Evolutionary conservation across 1,140 invertebrate species (phyloP).

Genomic region (Drosophila sp.): DNA sequence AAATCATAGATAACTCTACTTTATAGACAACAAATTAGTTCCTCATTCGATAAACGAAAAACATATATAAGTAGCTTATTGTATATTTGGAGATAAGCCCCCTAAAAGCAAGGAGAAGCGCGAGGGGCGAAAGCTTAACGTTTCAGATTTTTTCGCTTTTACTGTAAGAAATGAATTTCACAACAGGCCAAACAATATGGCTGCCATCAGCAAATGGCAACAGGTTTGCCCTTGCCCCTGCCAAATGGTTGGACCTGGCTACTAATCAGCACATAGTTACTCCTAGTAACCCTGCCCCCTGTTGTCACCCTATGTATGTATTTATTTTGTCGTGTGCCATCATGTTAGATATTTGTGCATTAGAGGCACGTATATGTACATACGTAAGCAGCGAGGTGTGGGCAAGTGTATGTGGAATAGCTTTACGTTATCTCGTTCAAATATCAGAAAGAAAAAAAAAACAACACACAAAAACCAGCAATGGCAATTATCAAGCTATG

Average conservation of each 20-base stretch:
- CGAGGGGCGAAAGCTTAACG: slow-evolving; percentile 43
- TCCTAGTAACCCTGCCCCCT: background rate
- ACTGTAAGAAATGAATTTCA: slow-evolving; percentile 55
- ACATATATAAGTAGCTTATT: background rate
- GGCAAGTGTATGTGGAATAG: background rate
- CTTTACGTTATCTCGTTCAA: slow-evolving; percentile 42
- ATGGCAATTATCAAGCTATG: slow-evolving; percentile 62
- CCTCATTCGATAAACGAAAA: slow-evolving; percentile 32
- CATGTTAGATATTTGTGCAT: slow-evolving; percentile 50
- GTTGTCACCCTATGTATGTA: background rate
- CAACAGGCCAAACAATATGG: slow-evolving; percentile 62
- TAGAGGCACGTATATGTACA: slow-evolving; percentile 13
- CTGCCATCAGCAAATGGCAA: slow-evolving; percentile 32
- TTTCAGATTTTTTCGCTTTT: slow-evolving; percentile 15
- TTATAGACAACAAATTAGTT: slow-evolving; percentile 28
- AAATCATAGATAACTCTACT: slow-evolving; percentile 35
- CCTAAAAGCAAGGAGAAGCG: background rate
- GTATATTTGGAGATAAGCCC: slow-evolving; percentile 23
- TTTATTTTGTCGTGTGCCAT: background rate
- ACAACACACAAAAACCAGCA: slow-evolving; percentile 32
- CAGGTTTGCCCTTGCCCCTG: slow-evolving; percentile 31
- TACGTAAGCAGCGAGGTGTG: background rate
- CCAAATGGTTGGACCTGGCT: background rate
- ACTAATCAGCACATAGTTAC: slow-evolving; percentile 63
- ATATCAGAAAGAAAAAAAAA: slow-evolving; percentile 53